phyloP scores from a whole-genome alignment of 2,113 vertebrate species.

The Gobiocypris rarus region DNA sequence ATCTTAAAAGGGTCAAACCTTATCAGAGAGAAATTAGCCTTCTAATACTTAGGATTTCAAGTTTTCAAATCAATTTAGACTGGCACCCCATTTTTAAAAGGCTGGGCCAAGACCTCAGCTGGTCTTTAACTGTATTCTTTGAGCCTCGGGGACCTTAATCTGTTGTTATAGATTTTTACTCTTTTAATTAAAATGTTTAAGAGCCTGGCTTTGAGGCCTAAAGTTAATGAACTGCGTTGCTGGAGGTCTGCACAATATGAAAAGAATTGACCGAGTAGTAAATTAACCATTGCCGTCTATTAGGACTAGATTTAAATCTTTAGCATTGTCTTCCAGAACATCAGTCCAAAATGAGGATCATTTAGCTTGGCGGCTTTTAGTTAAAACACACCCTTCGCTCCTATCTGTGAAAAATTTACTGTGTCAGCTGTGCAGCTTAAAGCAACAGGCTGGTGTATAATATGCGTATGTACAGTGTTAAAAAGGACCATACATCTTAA shows the following conservation, averaged over 20 bases:
- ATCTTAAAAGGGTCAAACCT: background rate
- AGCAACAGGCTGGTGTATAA: background rate
- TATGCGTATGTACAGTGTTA: background rate
- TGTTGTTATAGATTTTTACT: conserved; percentile 38
- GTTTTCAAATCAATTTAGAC: conserved; percentile 16
- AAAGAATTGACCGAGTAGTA: conserved; percentile 21
- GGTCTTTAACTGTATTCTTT: conserved; percentile 25
- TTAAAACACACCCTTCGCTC: background rate
- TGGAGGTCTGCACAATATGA: conserved; percentile 32
- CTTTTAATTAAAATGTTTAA: conserved; percentile 42
- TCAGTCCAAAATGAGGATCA: background rate
- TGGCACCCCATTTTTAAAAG: background rate
- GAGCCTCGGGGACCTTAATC: conserved; percentile 31
- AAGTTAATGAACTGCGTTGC: conserved; percentile 40
- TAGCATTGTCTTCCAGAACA: conserved; percentile 18
- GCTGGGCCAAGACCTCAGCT: conserved; percentile 50
- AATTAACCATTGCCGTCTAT: conserved; percentile 19
- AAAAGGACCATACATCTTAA: background rate
- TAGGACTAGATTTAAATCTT: conserved; percentile 28
- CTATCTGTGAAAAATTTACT: background rate
- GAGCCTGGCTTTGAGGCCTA: conserved; percentile 38
- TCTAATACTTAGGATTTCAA: conserved; percentile 8
- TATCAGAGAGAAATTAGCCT: conserved; percentile 5
- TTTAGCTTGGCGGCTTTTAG: background rate
- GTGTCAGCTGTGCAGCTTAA: background rate